Evolutionary conservation across 37 sponge, comb jelly and placozoan genomes (phyloP), one percentile per base, ranked within the genome.

Genomic region (Lycopodina hypogea): DNA sequence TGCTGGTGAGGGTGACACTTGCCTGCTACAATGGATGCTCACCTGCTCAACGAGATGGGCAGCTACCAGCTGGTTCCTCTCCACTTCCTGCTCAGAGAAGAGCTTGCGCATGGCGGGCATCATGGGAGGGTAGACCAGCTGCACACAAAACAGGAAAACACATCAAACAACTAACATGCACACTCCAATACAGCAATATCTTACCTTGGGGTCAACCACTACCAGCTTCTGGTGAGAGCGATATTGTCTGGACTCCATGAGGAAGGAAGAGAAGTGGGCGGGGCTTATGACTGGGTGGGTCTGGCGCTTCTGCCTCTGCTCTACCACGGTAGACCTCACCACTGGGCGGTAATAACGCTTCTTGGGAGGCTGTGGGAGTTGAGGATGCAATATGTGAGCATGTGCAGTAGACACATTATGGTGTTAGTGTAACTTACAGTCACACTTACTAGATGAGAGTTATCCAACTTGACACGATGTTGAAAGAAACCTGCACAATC

Each of bases 361-460:
- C 82, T 90, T 90, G 28, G 79, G 83, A 56, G 91, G 91, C 91
- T 90, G 38, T 11, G 42, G 50, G 50, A 21, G 55, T 36, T 1
- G 6, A 81, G 14, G 42, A 1, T n/a, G n/a, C n/a, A n/a, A n/a
- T n/a, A n/a, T n/a, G n/a, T n/a, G n/a, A n/a, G n/a, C n/a, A n/a
- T n/a, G n/a, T n/a, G n/a, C n/a, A n/a, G n/a, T 3, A 48, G 52
- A 59, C 15, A 18, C 53, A 52, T 52, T 15, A 52, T 52, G 53
- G 53, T 52, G 15, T n/a, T n/a, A n/a, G n/a, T n/a, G n/a, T n/a
- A n/a, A n/a, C n/a, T n/a, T n/a, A n/a, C n/a, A n/a, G n/a, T n/a
- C n/a, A n/a, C n/a, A n/a, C n/a, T n/a, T n/a, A n/a, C n/a, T n/a
- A n/a, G n/a, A n/a, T n/a, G n/a, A n/a, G n/a, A n/a, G n/a, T n/a